Conservation (phyloP, 2,888 invertebrate species). For the Acanthosepion lycidas region DNA sequence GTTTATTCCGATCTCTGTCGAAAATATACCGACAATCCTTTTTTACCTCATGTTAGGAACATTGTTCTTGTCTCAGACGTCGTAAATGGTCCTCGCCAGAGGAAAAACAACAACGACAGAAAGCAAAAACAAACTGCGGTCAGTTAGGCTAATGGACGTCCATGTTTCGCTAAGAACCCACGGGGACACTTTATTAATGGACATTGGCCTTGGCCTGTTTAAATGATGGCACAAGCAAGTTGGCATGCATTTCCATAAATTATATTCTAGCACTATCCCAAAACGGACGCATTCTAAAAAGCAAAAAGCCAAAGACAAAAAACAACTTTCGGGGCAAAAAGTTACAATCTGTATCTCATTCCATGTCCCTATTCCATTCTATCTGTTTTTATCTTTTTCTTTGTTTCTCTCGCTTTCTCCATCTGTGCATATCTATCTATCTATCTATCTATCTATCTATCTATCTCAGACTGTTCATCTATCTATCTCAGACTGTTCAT, state of each 20-base stretch:
- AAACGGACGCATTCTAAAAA: neutral
- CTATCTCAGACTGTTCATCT: no score
- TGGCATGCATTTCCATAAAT: neutral
- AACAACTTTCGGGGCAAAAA: neutral
- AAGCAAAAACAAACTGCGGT: neutral
- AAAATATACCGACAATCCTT: no score
- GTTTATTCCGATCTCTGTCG: no score
- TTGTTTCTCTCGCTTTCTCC: no score
- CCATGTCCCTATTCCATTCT: no score
- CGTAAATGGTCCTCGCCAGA: no score
- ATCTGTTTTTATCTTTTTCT: no score
- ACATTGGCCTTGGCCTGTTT: neutral
- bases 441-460: neutral
- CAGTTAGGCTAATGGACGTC: neutral
- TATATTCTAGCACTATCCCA: neutral
- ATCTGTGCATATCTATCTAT: neutral
- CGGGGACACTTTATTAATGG: neutral
- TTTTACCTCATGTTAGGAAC: no score
- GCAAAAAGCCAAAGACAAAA: neutral
- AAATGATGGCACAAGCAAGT: neutral
- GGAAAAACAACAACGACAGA: no score
- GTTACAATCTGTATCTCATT: no score
- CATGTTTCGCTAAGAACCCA: neutral
- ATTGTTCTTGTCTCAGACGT: no score
- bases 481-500: no score